Evolutionary conservation across 2,797 vertebrate species (phyloP).

Genomic region (Calcarius lapponicus): DNA sequence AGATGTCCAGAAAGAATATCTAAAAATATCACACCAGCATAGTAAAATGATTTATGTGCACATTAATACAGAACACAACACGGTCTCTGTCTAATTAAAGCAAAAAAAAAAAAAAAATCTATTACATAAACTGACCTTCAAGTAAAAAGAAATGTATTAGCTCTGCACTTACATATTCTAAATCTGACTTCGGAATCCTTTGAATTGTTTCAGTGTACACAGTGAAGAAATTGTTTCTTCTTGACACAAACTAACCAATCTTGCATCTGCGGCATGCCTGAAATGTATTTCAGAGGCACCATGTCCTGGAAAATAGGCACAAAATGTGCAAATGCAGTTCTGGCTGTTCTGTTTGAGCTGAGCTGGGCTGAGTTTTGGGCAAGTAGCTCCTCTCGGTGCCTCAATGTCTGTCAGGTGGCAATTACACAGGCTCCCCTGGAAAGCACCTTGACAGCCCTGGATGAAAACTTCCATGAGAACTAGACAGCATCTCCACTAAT

Average conservation of each 20-base stretch:
- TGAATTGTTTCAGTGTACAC: background rate
- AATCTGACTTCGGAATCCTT: background rate
- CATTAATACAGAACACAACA: background rate
- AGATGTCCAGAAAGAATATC: background rate
- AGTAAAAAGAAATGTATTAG: background rate
- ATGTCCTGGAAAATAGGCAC: background rate
- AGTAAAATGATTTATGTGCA: background rate
- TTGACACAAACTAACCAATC: background rate
- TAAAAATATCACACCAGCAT: background rate
- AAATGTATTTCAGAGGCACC: background rate
- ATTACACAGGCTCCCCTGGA: background rate
- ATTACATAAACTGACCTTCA: background rate
- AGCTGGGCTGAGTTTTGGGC: background rate
- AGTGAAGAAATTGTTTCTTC: background rate
- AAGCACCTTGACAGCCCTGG: background rate
- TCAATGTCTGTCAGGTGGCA: background rate
- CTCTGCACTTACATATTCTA: background rate
- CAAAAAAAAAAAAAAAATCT: background rate
- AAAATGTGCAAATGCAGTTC: background rate
- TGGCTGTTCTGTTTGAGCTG: background rate
- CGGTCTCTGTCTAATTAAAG: background rate
- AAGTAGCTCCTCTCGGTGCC: background rate
- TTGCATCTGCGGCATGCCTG: background rate
- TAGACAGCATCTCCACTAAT: background rate
- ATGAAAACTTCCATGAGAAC: background rate